These are phyloP conservation scores for Zaprionus vittiger DNA, from an alignment of 1,140 invertebrate genomes.

Conservation along the genomic window DNA sequence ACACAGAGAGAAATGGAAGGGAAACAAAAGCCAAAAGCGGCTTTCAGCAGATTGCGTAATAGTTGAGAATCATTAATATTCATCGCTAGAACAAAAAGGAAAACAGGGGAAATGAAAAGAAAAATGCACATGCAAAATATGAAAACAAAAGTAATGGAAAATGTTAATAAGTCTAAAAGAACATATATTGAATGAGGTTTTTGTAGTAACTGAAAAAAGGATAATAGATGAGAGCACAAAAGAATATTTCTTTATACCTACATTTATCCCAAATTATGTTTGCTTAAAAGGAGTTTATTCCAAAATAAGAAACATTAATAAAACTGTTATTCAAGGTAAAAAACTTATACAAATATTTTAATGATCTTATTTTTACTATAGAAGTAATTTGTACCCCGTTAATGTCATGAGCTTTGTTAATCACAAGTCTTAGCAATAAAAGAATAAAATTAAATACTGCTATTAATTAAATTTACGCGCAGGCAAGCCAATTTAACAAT, in stretches of 20 bases:
- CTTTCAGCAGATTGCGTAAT: slow-evolving; percentile 40
- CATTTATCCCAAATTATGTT: too few relatives aligned
- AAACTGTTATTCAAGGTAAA: neutral
- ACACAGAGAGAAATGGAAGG: slow-evolving; percentile 22
- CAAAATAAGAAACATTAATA: neutral
- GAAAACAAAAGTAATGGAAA: neutral
- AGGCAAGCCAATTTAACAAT: slow-evolving; percentile 16
- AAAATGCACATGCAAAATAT: slow-evolving; percentile 5
- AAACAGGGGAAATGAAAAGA: neutral
- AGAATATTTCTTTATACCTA: too few relatives aligned
- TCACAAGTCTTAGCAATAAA: neutral
- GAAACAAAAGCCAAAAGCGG: slow-evolving; percentile 31
- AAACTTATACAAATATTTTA: neutral
- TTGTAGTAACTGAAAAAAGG: too few relatives aligned
- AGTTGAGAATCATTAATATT: slow-evolving; percentile 66
- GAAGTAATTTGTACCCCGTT: neutral
- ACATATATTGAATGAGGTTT: neutral
- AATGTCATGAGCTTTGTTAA: neutral
- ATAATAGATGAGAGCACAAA: too few relatives aligned
- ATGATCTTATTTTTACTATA: neutral
- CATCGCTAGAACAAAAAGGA: slow-evolving; percentile 36
- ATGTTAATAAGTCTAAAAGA: neutral
- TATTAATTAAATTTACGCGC: slow-evolving; percentile 34
- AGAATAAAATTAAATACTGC: slow-evolving; percentile 21
- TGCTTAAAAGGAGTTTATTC: neutral